A percentile compares a stretch with the other conserved stretches of the same genome.
These are phyloP conservation scores for Marcusenius ussheri DNA, from an alignment of 2,113 vertebrate species.

Conservation along the genomic window DNA sequence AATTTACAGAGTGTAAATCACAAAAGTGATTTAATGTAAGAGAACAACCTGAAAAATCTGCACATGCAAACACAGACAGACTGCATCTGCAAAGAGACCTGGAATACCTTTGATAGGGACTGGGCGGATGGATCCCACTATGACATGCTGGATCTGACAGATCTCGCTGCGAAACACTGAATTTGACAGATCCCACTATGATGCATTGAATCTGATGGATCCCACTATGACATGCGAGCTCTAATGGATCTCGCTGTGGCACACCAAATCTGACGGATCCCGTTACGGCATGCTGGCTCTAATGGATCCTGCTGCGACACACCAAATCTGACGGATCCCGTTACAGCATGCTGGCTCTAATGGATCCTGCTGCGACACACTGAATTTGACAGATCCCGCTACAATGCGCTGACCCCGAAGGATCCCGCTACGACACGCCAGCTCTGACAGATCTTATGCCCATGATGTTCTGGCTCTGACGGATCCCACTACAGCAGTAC, in stretches of 20 bases:
- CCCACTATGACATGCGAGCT: neutral
- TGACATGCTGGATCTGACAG: neutral
- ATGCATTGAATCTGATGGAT: neutral
- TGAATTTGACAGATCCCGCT: no score
- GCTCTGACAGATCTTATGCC: neutral
- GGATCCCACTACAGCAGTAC: neutral
- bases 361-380: no score
- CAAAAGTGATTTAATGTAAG: neutral
- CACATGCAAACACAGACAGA: neutral
- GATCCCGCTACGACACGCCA: neutral
- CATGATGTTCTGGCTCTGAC: neutral
- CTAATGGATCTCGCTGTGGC: neutral
- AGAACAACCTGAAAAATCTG: neutral
- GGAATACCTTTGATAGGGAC: neutral
- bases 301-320: neutral
- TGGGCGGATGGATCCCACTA: neutral
- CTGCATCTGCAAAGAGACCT: neutral
- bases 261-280: neutral
- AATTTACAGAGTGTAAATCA: neutral
- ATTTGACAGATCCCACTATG: neutral
- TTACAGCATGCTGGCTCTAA: no score
- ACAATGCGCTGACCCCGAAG: neutral
- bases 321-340: neutral
- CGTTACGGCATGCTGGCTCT: neutral
- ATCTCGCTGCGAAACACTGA: neutral